A percentile compares a stretch with the other conserved stretches of the same genome.
Evolutionary conservation across 2,113 vertebrate genomes (phyloP).

Genomic region (Notarius lentiginosus): DNA sequence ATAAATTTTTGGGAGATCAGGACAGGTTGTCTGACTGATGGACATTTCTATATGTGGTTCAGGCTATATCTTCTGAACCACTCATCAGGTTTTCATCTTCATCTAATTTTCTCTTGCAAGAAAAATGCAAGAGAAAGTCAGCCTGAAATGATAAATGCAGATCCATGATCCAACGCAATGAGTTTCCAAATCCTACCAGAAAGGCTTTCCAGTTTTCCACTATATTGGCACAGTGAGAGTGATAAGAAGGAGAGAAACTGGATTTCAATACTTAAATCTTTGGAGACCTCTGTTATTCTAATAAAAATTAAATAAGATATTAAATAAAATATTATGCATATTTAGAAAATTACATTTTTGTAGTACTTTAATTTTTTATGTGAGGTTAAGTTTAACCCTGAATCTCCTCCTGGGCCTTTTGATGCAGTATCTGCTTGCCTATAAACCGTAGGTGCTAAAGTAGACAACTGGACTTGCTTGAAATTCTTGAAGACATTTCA

Average conservation of each 20-base stretch:
- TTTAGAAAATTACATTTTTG: background rate
- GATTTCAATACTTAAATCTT: constrained; percentile 1
- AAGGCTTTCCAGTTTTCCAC: constrained; percentile 40
- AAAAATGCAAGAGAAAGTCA: background rate
- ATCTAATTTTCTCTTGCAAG: background rate
- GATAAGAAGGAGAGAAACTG: constrained; percentile 4
- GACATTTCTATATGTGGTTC: background rate
- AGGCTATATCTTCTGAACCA: background rate
- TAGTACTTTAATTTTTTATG: background rate
- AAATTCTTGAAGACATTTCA: no score
- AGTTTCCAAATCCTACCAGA: constrained; percentile 18
- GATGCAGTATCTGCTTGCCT: background rate
- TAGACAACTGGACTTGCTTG: no score
- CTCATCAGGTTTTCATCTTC: background rate
- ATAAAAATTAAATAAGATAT: background rate
- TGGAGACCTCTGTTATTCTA: background rate
- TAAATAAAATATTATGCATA: background rate
- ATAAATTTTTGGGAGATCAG: background rate
- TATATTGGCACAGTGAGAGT: background rate
- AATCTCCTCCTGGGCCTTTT: background rate
- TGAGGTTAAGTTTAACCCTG: background rate
- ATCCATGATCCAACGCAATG: constrained; percentile 5
- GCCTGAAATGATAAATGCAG: constrained; percentile 41
- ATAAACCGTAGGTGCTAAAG: no score
- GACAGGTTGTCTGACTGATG: background rate